Evolutionary conservation across 1,140 invertebrate species (phyloP), one percentile per base, ranked within the genome.

Genomic region (Bombus cullumanus): DNA sequence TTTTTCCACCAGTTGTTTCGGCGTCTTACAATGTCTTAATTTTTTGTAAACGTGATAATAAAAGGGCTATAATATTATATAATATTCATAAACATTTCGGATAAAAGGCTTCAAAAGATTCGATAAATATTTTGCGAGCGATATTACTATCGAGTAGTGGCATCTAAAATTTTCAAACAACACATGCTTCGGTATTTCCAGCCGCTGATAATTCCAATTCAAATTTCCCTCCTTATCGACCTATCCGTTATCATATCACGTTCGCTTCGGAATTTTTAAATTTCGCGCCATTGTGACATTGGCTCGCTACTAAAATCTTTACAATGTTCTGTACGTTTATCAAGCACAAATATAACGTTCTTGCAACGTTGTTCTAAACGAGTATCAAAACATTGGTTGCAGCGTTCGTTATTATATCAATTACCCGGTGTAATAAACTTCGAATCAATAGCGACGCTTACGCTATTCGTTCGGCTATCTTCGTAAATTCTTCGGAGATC

Each of bases 361-460:
- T 3, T 15, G 13, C n/a, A n/a, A 43, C 22, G 18, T 47, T 31
- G 10, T 69, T 6, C 15, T 5, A 9, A 15, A 3, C n/a, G 13
- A 64, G 1, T 53, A 18, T 64, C 4, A 1, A 25, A 22, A 68
- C 8, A 53, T 25, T 10, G 5, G n/a, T 39, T 28, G 3, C 10
- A 34, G 28, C 12, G 31, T 15, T 37, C 22, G 9, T 28, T 31
- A 6, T 53, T 28, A 53, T n/a, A 25, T 31, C 8, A 59, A 53
- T 13, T 28, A 9, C 0, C 1, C 9, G 37, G 1, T 9, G 34
- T 2, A 43, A 31, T 10, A 59, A 71, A 37, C 25, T 4, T 69
- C n/a, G 47, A 79, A 79, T 79, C 82, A 31, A 79, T 84, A 78
- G 71, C n/a, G 1, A 22, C 28, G 4, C 18, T 31, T 9, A 41